Evolutionary conservation across 2,888 invertebrate genomes (phyloP).

Genomic region (Apeira syringaria): DNA sequence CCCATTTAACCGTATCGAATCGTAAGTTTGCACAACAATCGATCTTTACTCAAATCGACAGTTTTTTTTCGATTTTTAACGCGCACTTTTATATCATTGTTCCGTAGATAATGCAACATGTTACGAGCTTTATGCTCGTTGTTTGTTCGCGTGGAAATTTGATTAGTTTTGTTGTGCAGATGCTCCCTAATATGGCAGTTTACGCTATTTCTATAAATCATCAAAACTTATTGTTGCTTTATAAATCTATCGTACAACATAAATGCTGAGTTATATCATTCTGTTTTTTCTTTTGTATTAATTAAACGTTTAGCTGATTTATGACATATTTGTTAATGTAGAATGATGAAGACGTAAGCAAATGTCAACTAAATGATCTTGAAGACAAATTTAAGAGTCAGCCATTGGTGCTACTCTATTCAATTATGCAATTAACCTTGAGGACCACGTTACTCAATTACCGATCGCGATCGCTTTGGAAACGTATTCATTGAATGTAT

Average conservation of each 20-base stretch:
- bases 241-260: constrained; percentile 23
- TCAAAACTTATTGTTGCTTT: constrained; percentile 32
- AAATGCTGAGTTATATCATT: not conserved
- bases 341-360: too few relatives aligned
- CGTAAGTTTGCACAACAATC: constrained; percentile 79
- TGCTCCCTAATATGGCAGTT: constrained; percentile 57
- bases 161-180: constrained; percentile 73
- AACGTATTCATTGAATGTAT: too few relatives aligned
- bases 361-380: too few relatives aligned
- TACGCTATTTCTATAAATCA: constrained; percentile 68
- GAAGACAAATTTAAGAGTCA: too few relatives aligned
- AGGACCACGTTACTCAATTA: too few relatives aligned
- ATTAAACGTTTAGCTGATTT: too few relatives aligned
- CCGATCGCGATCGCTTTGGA: too few relatives aligned
- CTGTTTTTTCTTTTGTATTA: not conserved
- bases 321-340: too few relatives aligned
- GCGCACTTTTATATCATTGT: constrained; percentile 63
- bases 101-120: constrained; percentile 53
- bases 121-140: constrained; percentile 48
- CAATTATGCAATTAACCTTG: too few relatives aligned
- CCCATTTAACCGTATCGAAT: constrained; percentile 79
- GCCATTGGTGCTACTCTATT: too few relatives aligned
- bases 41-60: constrained; percentile 74
- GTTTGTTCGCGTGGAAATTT: constrained; percentile 76
- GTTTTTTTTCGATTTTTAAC: constrained; percentile 77